phyloP scores from a whole-genome alignment of 30 jellyfish, hydroid and myxozoan genomes.

The Turritopsis dohrnii region DNA sequence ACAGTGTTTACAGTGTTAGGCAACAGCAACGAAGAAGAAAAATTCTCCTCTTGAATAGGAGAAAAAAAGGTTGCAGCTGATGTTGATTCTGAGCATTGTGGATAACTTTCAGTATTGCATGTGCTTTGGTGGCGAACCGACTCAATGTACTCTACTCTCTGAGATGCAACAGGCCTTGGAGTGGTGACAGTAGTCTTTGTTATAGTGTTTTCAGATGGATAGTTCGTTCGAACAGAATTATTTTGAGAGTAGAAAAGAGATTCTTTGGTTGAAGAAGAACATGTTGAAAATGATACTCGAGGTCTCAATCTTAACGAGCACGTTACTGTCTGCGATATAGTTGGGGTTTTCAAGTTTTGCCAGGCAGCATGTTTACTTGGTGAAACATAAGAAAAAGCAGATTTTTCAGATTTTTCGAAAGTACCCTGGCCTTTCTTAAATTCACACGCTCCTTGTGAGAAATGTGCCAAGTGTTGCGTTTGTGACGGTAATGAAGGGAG shows the following conservation, averaged over 20 bases:
- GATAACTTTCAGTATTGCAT: background rate
- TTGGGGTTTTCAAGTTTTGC: background rate
- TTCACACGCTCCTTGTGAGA: background rate
- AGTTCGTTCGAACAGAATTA: background rate
- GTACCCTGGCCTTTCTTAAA: background rate
- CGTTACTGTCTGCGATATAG: background rate
- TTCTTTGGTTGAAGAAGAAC: background rate
- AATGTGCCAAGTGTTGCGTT: background rate
- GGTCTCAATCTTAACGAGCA: background rate
- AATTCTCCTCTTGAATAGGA: conserved; percentile 3
- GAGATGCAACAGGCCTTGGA: background rate
- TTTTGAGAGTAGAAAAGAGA: background rate
- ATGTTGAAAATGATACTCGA: background rate
- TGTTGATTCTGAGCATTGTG: background rate
- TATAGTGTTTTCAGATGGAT: background rate
- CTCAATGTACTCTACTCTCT: background rate
- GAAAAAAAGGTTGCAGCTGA: background rate
- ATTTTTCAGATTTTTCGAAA: background rate
- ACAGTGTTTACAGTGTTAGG: background rate
- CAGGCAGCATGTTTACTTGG: background rate
- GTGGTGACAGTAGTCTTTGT: background rate
- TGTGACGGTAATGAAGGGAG: background rate
- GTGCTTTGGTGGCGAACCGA: background rate
- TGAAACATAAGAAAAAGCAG: conserved; percentile 7
- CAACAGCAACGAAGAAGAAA: background rate